These are phyloP conservation scores for Drosophila birchii DNA, from an alignment of 2,888 invertebrate species.

Conservation along the genomic window DNA sequence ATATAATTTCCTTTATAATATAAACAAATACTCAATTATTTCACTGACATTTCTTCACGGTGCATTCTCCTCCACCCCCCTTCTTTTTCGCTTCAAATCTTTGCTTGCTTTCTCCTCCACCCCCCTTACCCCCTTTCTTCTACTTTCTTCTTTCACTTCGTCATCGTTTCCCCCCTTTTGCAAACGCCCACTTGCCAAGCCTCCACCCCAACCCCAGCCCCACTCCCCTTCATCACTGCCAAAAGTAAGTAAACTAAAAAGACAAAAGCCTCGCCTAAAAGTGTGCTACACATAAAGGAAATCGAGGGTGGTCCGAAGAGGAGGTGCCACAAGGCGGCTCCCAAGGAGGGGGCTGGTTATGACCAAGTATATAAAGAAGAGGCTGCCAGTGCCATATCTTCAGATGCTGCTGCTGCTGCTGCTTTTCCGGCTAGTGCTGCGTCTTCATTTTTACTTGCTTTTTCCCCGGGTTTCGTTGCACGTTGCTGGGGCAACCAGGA, in stretches of 20 bases:
- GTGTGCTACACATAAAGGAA: constrained; percentile 71
- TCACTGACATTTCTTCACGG: neutral
- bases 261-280: constrained; percentile 78
- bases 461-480: constrained; percentile 27
- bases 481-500: constrained; percentile 56
- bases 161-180: constrained; percentile 11
- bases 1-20: neutral
- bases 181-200: constrained; percentile 26
- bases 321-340: neutral
- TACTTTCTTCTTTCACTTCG: neutral
- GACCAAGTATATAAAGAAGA: constrained; percentile 64
- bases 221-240: constrained; percentile 4
- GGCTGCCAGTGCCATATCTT: constrained; percentile 28
- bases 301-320: constrained; percentile 34
- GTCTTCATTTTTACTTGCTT: constrained; percentile 59
- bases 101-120: neutral
- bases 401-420: constrained; percentile 20
- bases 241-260: constrained; percentile 62
- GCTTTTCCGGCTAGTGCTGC: constrained; percentile 47
- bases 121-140: neutral
- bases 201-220: neutral
- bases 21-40: neutral
- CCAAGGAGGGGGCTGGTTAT: neutral
- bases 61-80: neutral
- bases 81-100: constrained; percentile 6